Evolutionary conservation across 2,888 invertebrate species (phyloP).

Genomic region (Plebejus anna): DNA sequence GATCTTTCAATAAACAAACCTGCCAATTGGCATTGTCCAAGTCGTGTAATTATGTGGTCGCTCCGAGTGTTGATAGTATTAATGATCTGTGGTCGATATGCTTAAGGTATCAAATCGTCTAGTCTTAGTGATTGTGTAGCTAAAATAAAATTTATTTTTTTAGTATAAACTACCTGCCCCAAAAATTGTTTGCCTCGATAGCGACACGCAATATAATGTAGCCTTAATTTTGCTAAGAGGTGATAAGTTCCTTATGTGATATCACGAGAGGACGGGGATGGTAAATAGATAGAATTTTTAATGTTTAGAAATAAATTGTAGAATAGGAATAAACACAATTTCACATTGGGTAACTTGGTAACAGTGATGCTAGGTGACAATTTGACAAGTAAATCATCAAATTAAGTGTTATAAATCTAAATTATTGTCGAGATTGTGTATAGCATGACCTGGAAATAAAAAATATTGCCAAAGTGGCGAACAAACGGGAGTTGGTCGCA

Average conservation of each 20-base stretch:
- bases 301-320: not conserved
- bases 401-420: not conserved
- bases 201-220: conserved; percentile 12
- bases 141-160: conserved; percentile 14
- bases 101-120: conserved; percentile 21
- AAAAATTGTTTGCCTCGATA: not conserved
- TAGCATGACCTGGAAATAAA: not conserved
- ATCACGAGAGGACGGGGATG: not conserved
- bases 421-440: not conserved
- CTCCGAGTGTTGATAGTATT: conserved; percentile 1
- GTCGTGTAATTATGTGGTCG: not conserved
- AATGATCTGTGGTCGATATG: conserved; percentile 18
- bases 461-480: too few relatives aligned
- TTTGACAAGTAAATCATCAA: not conserved
- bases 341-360: not conserved
- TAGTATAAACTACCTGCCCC: conserved; percentile 16
- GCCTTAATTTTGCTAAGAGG: conserved; percentile 2
- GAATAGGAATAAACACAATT: not conserved
- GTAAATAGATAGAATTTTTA: conserved; percentile 18
- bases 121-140: conserved; percentile 17
- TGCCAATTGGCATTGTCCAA: conserved; percentile 4
- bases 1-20: not conserved
- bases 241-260: conserved; percentile 7
- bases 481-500: too few relatives aligned
- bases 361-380: not conserved